Evolutionary conservation across 1,140 invertebrate species (phyloP), one percentile per base, ranked within the genome.

Genomic region (Amyelois transitella): DNA sequence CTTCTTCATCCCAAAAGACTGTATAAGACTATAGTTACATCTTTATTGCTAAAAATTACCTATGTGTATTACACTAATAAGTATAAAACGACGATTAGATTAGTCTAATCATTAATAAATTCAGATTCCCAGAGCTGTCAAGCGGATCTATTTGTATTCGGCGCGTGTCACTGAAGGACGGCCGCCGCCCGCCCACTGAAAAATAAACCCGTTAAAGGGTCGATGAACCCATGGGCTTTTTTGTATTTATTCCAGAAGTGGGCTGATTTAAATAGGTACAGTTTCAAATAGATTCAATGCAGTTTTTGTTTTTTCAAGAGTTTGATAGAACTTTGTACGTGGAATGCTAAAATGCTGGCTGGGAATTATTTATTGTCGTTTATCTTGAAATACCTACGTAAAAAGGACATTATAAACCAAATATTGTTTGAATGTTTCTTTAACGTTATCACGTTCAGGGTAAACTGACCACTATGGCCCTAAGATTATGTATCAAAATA

Each of bases 81-180:
- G 1, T 20, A 51, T 38, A 38, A 7, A 38, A 6, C 8, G 18
- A 8, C 19, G 10, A 12, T 12, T 10, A 32, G 6, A 32, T 32
- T 10, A n/a, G n/a, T n/a, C n/a, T n/a, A n/a, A n/a, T n/a, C n/a
- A n/a, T n/a, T n/a, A n/a, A n/a, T n/a, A n/a, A n/a, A n/a, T n/a
- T n/a, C n/a, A n/a, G n/a, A 10, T 6, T 6, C 28, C 4, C 4
- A 4, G 4, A 32, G 28, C 28, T 10, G 28, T 32, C 28, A 32
- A 43, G 21, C 8, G 43, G 43, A 45, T 64, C 65, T 65, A 69
- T 61, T 70, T 77, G 64, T 77, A 77, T 71, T 76, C 67, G 68
- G 57, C 62, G 62, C 58, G 62, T 81, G 77, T 84, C 75, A 60
- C 51, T 66, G 78, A 83, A 86, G 80, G 82, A 81, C 75, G 55